Percentiles rank a stretch among this genome's conserved stretches.
phyloP scores from a whole-genome alignment of 1,140 invertebrate genomes.

The Macrocentrus cingulum region DNA sequence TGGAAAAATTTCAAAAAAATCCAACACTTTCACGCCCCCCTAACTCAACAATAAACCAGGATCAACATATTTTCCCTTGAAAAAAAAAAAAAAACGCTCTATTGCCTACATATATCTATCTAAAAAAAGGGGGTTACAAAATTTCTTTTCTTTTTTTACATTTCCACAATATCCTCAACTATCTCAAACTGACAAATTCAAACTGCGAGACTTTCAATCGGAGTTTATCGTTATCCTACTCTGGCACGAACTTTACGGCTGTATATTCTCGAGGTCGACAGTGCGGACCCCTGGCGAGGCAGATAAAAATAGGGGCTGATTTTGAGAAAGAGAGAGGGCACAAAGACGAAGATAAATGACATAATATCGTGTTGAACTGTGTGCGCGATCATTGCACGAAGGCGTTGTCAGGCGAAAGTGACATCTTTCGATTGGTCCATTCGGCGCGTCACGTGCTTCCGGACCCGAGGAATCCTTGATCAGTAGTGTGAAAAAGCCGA shows the following conservation, averaged over 20 bases:
- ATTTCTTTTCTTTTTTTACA: conserved; percentile 4
- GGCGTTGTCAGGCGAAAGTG: conserved; percentile 46
- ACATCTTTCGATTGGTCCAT: conserved; percentile 11
- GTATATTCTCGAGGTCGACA: conserved; percentile 16
- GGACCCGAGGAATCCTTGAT: conserved; percentile 40
- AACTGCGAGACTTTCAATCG: conserved; percentile 21
- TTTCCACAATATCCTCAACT: not conserved
- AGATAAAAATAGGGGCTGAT: not conserved
- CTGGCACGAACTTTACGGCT: not conserved
- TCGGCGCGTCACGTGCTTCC: conserved; percentile 33
- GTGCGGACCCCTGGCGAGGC: not conserved
- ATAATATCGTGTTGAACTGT: conserved; percentile 52
- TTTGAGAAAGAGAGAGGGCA: not conserved
- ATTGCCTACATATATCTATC: not conserved
- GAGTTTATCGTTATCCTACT: conserved; percentile 24
- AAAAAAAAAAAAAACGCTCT: too few relatives aligned
- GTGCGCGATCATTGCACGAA: conserved; percentile 43
- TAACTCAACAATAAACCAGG: too few relatives aligned
- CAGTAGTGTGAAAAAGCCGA: conserved; percentile 7
- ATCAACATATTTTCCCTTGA: too few relatives aligned
- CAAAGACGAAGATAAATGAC: conserved; percentile 55
- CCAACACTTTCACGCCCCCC: too few relatives aligned
- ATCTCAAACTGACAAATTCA: conserved; percentile 26
- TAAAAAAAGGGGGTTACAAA: not conserved
- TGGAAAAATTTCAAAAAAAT: too few relatives aligned